These are phyloP conservation scores for Entomobrya multifasciata DNA, from an alignment of 2,888 invertebrate genomes.

Conservation along the genomic window DNA sequence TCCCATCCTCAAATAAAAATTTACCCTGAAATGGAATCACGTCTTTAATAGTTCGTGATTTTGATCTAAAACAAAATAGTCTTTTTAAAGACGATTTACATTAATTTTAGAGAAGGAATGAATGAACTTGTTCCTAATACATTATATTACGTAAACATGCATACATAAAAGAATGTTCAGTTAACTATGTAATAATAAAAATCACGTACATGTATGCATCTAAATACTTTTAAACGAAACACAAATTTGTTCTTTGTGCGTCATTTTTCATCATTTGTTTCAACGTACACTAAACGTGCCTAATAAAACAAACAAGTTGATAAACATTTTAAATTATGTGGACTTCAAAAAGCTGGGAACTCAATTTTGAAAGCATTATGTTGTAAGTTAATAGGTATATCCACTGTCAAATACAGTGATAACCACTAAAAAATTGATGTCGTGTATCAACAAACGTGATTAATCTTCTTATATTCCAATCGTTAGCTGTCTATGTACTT, in stretches of 20 bases:
- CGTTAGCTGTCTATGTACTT: background rate
- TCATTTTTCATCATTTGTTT: background rate
- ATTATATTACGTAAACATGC: conserved; percentile 2
- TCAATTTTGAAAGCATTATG: no score
- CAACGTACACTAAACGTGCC: background rate
- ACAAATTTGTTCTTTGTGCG: no score
- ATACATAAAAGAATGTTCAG: conserved; percentile 1
- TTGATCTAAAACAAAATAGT: conserved; percentile 28
- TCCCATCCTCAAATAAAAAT: background rate
- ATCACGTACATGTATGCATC: no score
- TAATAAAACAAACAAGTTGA: background rate
- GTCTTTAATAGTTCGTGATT: conserved; percentile 35
- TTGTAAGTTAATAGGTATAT: background rate
- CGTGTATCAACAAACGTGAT: background rate
- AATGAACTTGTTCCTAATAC: conserved; percentile 38
- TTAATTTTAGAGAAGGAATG: background rate
- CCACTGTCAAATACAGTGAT: background rate
- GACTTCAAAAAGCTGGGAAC: no score
- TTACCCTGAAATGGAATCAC: conserved; percentile 31
- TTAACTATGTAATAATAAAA: conserved; percentile 18
- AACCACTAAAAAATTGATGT: conserved; percentile 3
- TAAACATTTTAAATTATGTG: background rate
- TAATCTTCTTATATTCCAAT: conserved; percentile 12
- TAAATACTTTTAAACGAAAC: no score
- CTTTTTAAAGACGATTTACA: conserved; percentile 40